Conservation (phyloP, 1,140 invertebrate genomes). For the Babylonia areolata region DNA sequence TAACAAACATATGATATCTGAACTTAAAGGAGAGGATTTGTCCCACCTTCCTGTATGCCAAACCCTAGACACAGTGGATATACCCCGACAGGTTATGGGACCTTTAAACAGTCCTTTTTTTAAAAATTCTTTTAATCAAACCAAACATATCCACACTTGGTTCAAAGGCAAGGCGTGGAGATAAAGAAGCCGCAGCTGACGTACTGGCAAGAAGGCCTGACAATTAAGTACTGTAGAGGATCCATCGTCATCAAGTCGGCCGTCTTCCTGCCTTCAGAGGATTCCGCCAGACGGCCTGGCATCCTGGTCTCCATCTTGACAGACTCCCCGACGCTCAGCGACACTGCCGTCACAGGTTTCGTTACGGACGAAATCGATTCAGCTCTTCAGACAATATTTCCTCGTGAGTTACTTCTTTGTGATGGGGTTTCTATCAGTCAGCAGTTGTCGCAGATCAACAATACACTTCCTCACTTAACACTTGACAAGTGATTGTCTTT, state of each 20-base stretch:
- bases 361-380: conserved; percentile 67
- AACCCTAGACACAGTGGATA: too few species aligned
- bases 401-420: conserved; percentile 55
- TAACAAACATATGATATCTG: too few species aligned
- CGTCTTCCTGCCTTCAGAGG: conserved; percentile 6
- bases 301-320: conserved; percentile 59
- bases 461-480: too few species aligned
- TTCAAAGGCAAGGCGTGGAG: conserved; percentile 46
- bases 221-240: conserved; percentile 53
- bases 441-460: too few species aligned
- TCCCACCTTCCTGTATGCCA: too few species aligned
- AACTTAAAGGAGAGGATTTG: too few species aligned
- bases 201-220: conserved; percentile 69
- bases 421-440: too few species aligned
- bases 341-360: conserved; percentile 64
- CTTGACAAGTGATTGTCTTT: too few species aligned
- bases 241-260: conserved; percentile 61
- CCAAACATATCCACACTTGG: too few species aligned
- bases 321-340: conserved; percentile 45
- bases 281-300: conserved; percentile 39
- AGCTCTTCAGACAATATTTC: conserved; percentile 66
- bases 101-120: too few species aligned
- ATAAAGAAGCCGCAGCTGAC: conserved; percentile 55
- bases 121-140: too few species aligned
- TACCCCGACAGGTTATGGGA: too few species aligned